Conservation (phyloP, 2,113 vertebrate genomes). For the Bambusicola thoracicus region DNA sequence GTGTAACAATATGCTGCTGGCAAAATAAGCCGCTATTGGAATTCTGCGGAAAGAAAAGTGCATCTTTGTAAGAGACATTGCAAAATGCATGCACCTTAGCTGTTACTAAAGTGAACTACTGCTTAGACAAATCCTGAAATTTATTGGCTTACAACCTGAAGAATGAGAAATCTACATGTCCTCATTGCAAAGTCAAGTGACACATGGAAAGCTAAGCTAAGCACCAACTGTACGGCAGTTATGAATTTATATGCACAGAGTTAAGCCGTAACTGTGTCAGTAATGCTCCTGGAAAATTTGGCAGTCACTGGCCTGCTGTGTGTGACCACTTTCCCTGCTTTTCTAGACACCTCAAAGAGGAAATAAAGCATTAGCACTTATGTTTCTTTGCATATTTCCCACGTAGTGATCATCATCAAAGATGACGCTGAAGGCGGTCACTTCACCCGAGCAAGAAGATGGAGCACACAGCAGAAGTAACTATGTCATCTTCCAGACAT, state of each 20-base stretch:
- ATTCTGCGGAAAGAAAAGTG: background rate
- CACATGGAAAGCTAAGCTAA: background rate
- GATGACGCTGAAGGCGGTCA: background rate
- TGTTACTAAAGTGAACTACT: background rate
- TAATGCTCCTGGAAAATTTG: background rate
- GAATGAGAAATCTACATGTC: background rate
- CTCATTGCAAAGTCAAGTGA: background rate
- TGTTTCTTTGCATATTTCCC: background rate
- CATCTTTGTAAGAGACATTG: background rate
- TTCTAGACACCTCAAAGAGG: background rate
- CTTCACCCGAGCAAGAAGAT: rapidly evolving
- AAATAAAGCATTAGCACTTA: background rate
- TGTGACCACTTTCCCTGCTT: background rate
- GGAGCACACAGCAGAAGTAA: background rate
- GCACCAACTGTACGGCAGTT: background rate
- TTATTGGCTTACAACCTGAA: background rate
- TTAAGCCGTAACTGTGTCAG: background rate
- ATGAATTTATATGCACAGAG: background rate
- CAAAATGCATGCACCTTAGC: rapidly evolving
- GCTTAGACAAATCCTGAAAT: background rate
- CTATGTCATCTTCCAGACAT: background rate
- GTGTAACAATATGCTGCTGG: background rate
- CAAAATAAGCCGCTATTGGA: background rate
- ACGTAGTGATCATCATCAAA: background rate
- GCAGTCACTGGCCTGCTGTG: background rate